Evolutionary conservation across 2,797 vertebrate species (phyloP).

Genomic region (Aplochiton taeniatus): DNA sequence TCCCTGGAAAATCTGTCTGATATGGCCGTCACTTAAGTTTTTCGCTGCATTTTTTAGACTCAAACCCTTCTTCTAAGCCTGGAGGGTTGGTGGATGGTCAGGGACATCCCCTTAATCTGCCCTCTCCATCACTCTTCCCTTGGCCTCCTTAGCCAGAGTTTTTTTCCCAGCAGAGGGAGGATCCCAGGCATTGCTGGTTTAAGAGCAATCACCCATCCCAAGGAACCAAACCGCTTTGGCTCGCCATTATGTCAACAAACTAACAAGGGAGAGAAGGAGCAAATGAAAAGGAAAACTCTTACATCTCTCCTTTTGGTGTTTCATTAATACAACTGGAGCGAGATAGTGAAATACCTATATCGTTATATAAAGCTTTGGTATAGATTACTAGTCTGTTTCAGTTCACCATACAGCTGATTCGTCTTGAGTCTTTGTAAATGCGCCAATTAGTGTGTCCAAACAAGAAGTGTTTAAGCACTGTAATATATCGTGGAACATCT

Average conservation of each 20-base stretch:
- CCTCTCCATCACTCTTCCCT: background rate
- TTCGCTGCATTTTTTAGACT: background rate
- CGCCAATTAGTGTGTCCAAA: slow-evolving; percentile 55
- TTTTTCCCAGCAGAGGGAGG: background rate
- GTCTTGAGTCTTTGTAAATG: slow-evolving; percentile 38
- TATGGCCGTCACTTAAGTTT: background rate
- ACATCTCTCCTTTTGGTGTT: too few species aligned
- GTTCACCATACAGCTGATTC: slow-evolving; percentile 35
- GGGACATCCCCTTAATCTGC: background rate
- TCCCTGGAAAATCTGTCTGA: background rate
- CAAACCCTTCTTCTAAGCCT: background rate
- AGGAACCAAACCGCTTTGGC: background rate
- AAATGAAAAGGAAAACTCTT: background rate
- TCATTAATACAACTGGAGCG: too few species aligned
- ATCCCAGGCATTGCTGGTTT: slow-evolving; percentile 9
- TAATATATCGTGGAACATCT: background rate
- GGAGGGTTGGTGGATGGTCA: slow-evolving; percentile 1
- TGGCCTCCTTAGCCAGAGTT: background rate
- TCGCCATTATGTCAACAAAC: background rate
- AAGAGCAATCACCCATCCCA: slow-evolving; percentile 7
- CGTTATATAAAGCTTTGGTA: slow-evolving; percentile 25
- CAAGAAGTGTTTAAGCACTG: slow-evolving; percentile 48
- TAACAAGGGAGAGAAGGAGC: background rate
- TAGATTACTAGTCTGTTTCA: slow-evolving; percentile 31
- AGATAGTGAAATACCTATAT: background rate